A percentile compares a stretch with the other conserved stretches of the same genome.
These are phyloP conservation scores for Diplogasteroides magnus DNA, from an alignment of 1,140 invertebrate genomes.

Conservation along the genomic window DNA sequence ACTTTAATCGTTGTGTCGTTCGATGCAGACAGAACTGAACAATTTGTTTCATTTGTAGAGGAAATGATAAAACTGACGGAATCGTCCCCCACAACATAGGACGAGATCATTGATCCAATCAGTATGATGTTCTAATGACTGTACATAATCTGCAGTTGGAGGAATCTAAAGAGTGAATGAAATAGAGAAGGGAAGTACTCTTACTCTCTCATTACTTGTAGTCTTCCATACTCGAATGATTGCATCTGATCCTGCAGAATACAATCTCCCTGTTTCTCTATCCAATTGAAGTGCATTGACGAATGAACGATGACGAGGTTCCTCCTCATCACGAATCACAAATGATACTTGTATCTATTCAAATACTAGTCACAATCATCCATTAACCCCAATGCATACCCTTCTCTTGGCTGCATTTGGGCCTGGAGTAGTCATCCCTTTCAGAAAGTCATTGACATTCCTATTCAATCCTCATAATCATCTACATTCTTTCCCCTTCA, in stretches of 20 bases:
- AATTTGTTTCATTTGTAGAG: too few relatives aligned
- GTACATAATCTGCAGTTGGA: slow-evolving; percentile 66
- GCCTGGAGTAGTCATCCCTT: too few relatives aligned
- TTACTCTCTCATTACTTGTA: slow-evolving; percentile 4
- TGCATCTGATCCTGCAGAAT: slow-evolving; percentile 94
- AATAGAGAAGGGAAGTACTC: background rate
- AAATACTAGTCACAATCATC: background rate
- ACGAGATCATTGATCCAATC: slow-evolving; percentile 99
- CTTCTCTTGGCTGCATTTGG: too few relatives aligned
- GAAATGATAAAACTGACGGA: slow-evolving; percentile 72
- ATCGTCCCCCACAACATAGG: slow-evolving; percentile 88
- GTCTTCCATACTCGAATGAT: slow-evolving; percentile 93
- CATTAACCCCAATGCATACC: too few relatives aligned
- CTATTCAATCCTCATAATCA: too few relatives aligned
- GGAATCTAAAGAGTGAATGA: background rate
- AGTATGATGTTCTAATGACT: slow-evolving; percentile 86
- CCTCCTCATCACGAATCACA: slow-evolving; percentile 92
- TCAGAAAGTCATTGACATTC: too few relatives aligned
- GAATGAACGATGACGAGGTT: slow-evolving; percentile 84
- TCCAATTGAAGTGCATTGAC: slow-evolving; percentile 93
- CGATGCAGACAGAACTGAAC: slow-evolving; percentile 92
- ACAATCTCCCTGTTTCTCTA: slow-evolving; percentile 76
- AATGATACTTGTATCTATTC: slow-evolving; percentile 66
- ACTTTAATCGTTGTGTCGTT: slow-evolving; percentile 99
- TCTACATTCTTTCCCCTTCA: too few relatives aligned